Evolutionary conservation across 37 sponge, comb jelly and placozoan genomes (phyloP), one percentile per base, ranked within the genome.

Genomic region (Tethya wilhelma): DNA sequence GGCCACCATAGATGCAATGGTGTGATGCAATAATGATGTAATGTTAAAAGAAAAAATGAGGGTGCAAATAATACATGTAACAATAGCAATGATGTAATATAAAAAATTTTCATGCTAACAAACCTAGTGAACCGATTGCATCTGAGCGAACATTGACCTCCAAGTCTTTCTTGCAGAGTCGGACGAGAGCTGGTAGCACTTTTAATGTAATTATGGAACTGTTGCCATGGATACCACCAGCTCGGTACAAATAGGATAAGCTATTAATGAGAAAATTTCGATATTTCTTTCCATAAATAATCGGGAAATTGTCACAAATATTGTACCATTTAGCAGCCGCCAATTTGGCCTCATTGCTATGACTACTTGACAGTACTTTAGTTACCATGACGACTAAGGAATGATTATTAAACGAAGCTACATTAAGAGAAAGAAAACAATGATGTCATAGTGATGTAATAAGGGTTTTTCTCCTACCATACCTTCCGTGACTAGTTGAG

Each of bases 271-370:
- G n/a, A n/a, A n/a, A n/a, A n/a, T n/a, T n/a, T n/a, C n/a, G n/a
- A n/a, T n/a, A n/a, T n/a, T n/a, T n/a, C n/a, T n/a, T n/a, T n/a
- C n/a, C n/a, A n/a, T n/a, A n/a, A n/a, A n/a, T n/a, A n/a, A n/a
- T n/a, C n/a, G n/a, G n/a, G 7, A 12, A 60, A n/a, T n/a, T 60
- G 26, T 60, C 8, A 25, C 4, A n/a, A 29, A 5, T 28, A 9
- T 28, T 72, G 4, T 44, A 82, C 83, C 83, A 82, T n/a, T 59
- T 44, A 33, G 74, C 74, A 38, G 83, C 64, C 20, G 67, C 67
- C 39, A 83, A 32, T 22, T 82, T 83, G 55, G 67, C 67, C 1
- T 83, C 74, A 39, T 73, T 74, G 42, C 40, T 56, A 25, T 76
- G 78, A 38, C 20, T 77, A 67, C 70, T 22, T 39, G 78, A 69